phyloP scores from a whole-genome alignment of 2,113 vertebrate species.

The Pterocles orientalis region DNA sequence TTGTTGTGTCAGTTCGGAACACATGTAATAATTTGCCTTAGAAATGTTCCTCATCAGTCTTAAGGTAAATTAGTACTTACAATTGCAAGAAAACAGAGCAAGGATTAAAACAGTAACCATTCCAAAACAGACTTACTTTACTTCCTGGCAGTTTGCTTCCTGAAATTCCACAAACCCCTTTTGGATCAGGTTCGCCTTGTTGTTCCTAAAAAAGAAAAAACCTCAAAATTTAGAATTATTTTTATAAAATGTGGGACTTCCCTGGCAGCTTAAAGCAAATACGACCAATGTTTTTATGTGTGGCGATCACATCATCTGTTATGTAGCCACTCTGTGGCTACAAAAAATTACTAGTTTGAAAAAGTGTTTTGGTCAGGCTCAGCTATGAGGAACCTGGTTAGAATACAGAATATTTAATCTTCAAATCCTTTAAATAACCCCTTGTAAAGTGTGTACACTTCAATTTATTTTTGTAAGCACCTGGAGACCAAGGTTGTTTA shows the following conservation, averaged over 20 bases:
- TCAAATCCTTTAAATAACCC: background rate
- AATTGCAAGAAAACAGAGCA: background rate
- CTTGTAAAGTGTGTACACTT: background rate
- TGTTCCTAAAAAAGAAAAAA: background rate
- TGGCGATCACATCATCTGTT: too few relatives aligned
- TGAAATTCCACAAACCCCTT: background rate
- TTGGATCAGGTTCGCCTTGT: background rate
- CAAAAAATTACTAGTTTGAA: background rate
- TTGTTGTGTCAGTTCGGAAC: background rate
- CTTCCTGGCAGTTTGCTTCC: fast-evolving
- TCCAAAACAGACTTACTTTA: background rate
- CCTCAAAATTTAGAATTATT: background rate
- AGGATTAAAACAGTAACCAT: background rate
- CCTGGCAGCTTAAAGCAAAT: background rate
- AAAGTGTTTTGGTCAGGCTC: background rate
- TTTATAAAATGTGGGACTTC: background rate
- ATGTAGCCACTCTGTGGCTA: background rate
- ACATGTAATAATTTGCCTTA: background rate
- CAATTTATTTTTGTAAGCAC: background rate
- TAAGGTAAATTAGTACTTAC: background rate
- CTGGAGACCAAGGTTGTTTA: background rate
- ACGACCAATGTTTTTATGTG: background rate
- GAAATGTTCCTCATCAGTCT: background rate
- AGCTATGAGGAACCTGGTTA: background rate
- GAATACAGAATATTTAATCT: background rate